phyloP scores from a whole-genome alignment of 2,888 invertebrate species.

The Macrosoma leucophasiata region DNA sequence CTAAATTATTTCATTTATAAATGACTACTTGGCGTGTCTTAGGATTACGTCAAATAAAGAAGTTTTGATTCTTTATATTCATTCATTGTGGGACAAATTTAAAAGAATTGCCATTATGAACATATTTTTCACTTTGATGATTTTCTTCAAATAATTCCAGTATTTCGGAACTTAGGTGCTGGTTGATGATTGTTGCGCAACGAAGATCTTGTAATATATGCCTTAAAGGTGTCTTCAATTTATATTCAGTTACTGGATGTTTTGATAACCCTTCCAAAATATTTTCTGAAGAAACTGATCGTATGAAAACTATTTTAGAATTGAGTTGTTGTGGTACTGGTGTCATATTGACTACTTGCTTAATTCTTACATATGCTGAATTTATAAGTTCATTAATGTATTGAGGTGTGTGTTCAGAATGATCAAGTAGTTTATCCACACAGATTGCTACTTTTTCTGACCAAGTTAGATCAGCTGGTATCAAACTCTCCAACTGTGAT shows the following conservation, averaged over 20 bases:
- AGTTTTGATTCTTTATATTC: no score
- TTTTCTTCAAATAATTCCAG: conserved; percentile 7
- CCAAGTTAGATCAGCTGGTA: conserved; percentile 1
- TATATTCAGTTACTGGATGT: conserved; percentile 1
- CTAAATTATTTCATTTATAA: no score
- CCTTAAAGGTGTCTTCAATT: conserved; percentile 5
- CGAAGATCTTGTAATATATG: conserved; percentile 8
- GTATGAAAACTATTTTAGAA: no score
- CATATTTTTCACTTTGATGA: conserved; percentile 8
- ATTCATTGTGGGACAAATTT: conserved; percentile 1
- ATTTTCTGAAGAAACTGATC: no score
- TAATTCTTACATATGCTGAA: conserved; percentile 4
- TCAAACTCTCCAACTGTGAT: conserved; percentile 2
- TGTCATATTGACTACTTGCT: no score
- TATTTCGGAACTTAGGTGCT: conserved; percentile 5
- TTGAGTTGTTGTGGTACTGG: no score
- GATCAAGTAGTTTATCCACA: conserved; percentile 7
- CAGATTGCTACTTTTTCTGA: conserved; percentile 7
- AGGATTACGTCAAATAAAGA: no score
- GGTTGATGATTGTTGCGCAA: conserved; percentile 5
- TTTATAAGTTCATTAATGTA: conserved; percentile 4
- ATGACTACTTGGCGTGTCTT: no score
- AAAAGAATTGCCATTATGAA: conserved; percentile 2
- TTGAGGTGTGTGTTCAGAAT: conserved; percentile 7
- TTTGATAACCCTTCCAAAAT: conserved; percentile 8